Evolutionary conservation across 2,113 vertebrate genomes (phyloP).

Genomic region (Tyrannus savana): DNA sequence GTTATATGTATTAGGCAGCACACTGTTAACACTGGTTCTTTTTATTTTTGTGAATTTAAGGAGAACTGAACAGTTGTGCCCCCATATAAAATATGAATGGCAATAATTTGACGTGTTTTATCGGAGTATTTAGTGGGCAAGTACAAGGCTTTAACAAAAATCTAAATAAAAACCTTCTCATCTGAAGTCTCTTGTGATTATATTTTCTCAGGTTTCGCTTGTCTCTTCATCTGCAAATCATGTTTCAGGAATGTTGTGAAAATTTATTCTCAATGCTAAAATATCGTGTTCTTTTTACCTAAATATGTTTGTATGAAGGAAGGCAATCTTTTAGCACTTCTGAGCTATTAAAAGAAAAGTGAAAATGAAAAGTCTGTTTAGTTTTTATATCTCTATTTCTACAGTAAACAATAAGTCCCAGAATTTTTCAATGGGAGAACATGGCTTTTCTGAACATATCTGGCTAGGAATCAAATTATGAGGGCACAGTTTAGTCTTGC

Average conservation of each 20-base stretch:
- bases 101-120: not conserved
- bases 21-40: not conserved
- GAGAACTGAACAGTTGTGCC: not conserved
- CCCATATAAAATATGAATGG: not conserved
- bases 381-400: not conserved
- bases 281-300: not conserved
- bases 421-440: not conserved
- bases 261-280: not conserved
- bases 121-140: not conserved
- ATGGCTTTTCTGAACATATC: not conserved
- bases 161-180: not conserved
- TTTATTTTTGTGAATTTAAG: not conserved
- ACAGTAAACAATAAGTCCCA: not conserved
- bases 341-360: not conserved
- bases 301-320: not conserved
- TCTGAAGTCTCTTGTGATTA: not conserved
- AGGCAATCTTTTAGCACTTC: not conserved
- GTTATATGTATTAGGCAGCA: not conserved
- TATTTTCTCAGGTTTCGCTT: not conserved
- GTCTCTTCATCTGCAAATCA: not conserved
- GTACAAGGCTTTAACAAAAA: not conserved
- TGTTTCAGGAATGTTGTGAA: not conserved
- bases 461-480: not conserved
- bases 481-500: not conserved
- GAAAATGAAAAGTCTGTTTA: not conserved